Base-by-base conservation (phyloP, 2,113 vertebrate genomes). In the Sylvietta virens region DNA sequence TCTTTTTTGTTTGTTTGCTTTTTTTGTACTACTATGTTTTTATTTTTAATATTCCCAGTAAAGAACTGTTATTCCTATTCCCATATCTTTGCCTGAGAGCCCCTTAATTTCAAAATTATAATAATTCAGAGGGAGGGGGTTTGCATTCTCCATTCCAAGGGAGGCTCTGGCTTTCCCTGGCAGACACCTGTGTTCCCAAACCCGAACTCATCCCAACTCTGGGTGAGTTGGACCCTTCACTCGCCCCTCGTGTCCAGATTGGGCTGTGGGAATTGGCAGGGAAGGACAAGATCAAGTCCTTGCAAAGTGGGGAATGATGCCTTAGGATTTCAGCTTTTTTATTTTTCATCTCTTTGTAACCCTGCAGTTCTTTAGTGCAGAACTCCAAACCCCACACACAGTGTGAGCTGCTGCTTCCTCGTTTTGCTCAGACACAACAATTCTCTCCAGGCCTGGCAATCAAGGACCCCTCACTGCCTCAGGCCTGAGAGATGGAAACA, bases 321-420 rank as follows among this genome's bases (percentile, higher is more conserved):
- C 22, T 44, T 16, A 27, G 39, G 51, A 56, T 27, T n/a, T 42
- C 0, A 26, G 16, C 4, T 72, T 72, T 72, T 44, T 0, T 15
- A 5, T n/a, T 56, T 27, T 27, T 0, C 5, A 3, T 72, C n/a
- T n/a, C n/a, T n/a, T 11, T 56, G 23, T 44, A 20, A 27, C 2
- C 30, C 31, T 56, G 51, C 31, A 15, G 1, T 27, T 56, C 51
- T 56, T n/a, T 7, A n/a, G 69, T 53, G 69, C 2, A 3, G 1
- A 13, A 53, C 51, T 54, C 30, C 1, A n/a, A 72, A 54, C 50
- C 4, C 69, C 70, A 72, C n/a, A n/a, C n/a, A n/a, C n/a, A n/a
- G n/a, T n/a, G n/a, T n/a, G n/a, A n/a, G n/a, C n/a, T n/a, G n/a
- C n/a, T n/a, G n/a, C n/a, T n/a, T n/a, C n/a, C n/a, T n/a, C n/a